A percentile compares a stretch with the other conserved stretches of the same genome.
Conservation (phyloP, 2,113 vertebrate species). For the Myrmecobius fasciatus region DNA sequence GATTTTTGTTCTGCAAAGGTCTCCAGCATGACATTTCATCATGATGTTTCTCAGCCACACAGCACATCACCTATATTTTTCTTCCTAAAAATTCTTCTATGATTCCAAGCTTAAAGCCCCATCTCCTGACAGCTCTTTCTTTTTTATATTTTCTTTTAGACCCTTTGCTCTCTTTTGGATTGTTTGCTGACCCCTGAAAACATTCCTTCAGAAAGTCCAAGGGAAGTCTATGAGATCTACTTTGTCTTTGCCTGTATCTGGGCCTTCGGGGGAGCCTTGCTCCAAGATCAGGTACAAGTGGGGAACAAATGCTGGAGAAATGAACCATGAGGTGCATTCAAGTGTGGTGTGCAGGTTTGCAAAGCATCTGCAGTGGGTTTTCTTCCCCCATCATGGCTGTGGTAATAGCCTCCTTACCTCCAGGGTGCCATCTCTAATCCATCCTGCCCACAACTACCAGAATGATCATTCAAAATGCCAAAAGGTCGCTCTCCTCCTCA, state of each 20-base stretch:
- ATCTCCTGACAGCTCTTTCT: conserved; percentile 1
- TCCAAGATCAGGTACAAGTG: conserved; percentile 78
- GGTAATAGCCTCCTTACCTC: not conserved
- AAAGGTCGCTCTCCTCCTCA: not conserved
- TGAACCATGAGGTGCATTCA: not conserved
- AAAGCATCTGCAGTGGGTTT: not conserved
- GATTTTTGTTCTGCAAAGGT: not conserved
- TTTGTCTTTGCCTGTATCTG: conserved; percentile 83
- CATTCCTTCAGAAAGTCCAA: conserved; percentile 75
- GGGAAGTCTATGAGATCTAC: conserved; percentile 78
- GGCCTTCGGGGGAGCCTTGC: conserved; percentile 75
- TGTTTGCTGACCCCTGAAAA: conserved; percentile 82
- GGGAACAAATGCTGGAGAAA: not conserved
- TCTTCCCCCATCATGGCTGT: not conserved
- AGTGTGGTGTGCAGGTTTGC: not conserved
- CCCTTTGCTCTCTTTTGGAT: conserved; percentile 78
- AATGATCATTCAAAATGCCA: not conserved
- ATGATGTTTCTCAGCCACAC: not conserved
- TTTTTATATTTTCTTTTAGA: conserved; percentile 66
- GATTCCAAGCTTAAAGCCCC: not conserved
- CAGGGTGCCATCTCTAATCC: not conserved
- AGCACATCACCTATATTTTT: not conserved
- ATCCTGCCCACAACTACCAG: not conserved
- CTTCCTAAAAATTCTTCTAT: not conserved
- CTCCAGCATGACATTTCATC: too few relatives aligned